Percentiles rank a stretch among this genome's conserved stretches.
phyloP scores from a whole-genome alignment of 1,140 invertebrate species.

The Aporrectodea caliginosa region DNA sequence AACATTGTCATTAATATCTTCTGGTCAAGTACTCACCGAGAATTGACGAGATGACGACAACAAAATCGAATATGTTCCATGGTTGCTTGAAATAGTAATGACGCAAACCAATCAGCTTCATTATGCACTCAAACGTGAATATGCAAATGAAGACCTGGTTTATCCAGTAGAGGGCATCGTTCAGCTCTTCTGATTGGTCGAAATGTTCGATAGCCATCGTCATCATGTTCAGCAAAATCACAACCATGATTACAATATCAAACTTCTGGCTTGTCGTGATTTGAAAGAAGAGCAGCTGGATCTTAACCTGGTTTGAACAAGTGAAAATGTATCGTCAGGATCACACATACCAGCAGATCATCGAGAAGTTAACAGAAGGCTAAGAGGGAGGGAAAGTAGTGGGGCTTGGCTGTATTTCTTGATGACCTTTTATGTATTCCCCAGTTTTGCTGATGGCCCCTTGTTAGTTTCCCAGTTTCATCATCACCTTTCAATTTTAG shows the following conservation, averaged over 20 bases:
- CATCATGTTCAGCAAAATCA: slow-evolving; percentile 97
- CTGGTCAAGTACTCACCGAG: slow-evolving; percentile 62
- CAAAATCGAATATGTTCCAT: slow-evolving; percentile 99
- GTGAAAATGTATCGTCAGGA: no score
- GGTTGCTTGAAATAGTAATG: slow-evolving; percentile 98
- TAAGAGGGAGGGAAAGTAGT: no score
- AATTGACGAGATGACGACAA: slow-evolving; percentile 97
- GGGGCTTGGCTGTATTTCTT: no score
- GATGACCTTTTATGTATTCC: no score
- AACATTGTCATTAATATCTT: no score
- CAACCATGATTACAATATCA: slow-evolving; percentile 99
- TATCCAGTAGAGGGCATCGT: slow-evolving; percentile 75
- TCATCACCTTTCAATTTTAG: no score
- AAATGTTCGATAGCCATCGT: slow-evolving; percentile 98
- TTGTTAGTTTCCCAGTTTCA: no score
- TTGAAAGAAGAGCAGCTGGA: slow-evolving; percentile 93
- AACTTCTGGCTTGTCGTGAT: slow-evolving; percentile 97
- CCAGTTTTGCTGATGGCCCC: no score
- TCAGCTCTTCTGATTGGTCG: slow-evolving; percentile 77
- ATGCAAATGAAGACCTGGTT: slow-evolving; percentile 98
- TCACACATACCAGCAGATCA: no score
- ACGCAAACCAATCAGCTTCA: slow-evolving; percentile 93
- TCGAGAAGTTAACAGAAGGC: no score
- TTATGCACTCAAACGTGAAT: slow-evolving; percentile 93
- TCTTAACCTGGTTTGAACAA: slow-evolving; percentile 94